Base-by-base conservation (phyloP, 1,140 invertebrate species). In the Prorops nasuta region DNA sequence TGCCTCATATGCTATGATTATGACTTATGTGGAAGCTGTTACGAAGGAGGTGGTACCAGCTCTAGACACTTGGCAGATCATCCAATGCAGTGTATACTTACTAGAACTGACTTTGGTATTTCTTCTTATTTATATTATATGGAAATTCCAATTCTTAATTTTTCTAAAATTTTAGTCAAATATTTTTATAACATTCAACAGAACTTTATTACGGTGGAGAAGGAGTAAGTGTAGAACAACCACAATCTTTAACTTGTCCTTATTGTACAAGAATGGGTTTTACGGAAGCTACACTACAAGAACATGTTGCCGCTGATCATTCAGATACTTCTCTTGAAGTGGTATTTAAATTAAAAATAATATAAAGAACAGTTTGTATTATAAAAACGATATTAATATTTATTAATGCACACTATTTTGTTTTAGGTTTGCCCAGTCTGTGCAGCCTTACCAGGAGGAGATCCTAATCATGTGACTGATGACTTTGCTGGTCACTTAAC, bases 1-100 rank as follows among this genome's bases (percentile, higher is more conserved):
- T 98, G 96, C 84, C 85, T 98, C 73, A 89, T 98, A 64, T 98
- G 96, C 79, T 98, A 95, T 78, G 96, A 98, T 82, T 98, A 98
- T 83, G 96, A 98, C 83, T 84, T 98, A 62, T 98, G 96, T 83
- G 90, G 93, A 65, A 87, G 86, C 64, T 98, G 96, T 79, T 98
- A 94, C 79, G 95, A 98, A 75, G 87, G 88, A 67, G 93, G 94
- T 66, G 92, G 91, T 38, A 94, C 90, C 45, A 94, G 91, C 58
- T 92, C 93, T 45, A 85, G 93, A 60, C 96, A 98, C 77, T 89
- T 90, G 54, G 88, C 90, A 63, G 92, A 97, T 79, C 96, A 98
- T 82, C 92, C 96, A 50, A 95, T 98, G 90, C 96, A 98, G 81
- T 98, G 95, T 76, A 98, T 98, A 67, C 84, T 98, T 61, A 97